A percentile compares a stretch with the other conserved stretches of the same genome.
These are phyloP conservation scores for Ornithorhynchus anatinus DNA, from an alignment of 2,113 vertebrate species.

Conservation along the genomic window DNA sequence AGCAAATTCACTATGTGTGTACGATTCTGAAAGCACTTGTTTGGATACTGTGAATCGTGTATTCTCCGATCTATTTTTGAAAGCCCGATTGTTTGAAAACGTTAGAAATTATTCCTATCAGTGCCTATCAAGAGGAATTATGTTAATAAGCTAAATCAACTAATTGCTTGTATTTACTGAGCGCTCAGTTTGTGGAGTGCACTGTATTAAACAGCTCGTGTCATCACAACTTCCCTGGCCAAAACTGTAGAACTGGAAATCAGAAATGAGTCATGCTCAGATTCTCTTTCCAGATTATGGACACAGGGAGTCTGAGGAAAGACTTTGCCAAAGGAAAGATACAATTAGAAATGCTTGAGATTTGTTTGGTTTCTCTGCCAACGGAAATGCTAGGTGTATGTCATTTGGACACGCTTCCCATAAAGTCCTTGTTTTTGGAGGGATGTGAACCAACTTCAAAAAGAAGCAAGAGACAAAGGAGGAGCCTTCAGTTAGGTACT, in stretches of 20 bases:
- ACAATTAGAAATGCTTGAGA: slow-evolving; percentile 4
- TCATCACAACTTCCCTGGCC: too few relatives aligned
- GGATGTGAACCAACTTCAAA: too few relatives aligned
- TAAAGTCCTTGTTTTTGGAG: background rate
- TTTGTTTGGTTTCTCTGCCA: slow-evolving; percentile 31
- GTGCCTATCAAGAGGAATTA: too few relatives aligned
- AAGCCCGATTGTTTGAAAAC: too few relatives aligned
- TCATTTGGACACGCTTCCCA: background rate
- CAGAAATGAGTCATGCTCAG: background rate
- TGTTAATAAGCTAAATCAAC: too few relatives aligned
- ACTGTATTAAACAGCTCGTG: too few relatives aligned
- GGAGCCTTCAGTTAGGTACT: too few relatives aligned
- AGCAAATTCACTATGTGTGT: background rate
- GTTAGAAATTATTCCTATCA: too few relatives aligned
- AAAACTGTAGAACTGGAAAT: background rate
- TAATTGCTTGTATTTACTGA: too few relatives aligned
- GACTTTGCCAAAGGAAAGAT: slow-evolving; percentile 22
- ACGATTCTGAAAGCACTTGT: slow-evolving; percentile 4
- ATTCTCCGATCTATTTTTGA: background rate
- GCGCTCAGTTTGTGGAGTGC: too few relatives aligned
- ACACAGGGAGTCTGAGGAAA: background rate
- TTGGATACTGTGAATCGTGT: slow-evolving; percentile 62
- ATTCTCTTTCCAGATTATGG: background rate
- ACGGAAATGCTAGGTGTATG: background rate
- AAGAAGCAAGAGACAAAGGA: too few relatives aligned